Evolutionary conservation across 2,888 invertebrate genomes (phyloP).

Genomic region (Brachypterus glaber): DNA sequence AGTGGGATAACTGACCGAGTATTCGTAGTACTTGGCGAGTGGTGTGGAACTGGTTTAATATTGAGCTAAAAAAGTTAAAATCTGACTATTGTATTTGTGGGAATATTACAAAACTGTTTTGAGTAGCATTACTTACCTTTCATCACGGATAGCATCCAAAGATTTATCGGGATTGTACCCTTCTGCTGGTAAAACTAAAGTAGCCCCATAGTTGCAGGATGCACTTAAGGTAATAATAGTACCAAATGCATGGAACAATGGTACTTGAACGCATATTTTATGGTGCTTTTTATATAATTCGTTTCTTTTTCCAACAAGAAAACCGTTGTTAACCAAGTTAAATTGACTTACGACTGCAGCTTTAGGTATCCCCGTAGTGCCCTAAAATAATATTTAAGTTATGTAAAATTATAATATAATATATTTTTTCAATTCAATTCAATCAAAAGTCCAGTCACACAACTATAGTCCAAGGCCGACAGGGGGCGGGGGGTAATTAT

Average conservation of each 20-base stretch:
- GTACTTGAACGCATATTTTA: conserved; percentile 56
- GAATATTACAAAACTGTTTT: too few relatives aligned
- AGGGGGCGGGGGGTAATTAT: too few relatives aligned
- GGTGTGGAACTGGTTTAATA: too few relatives aligned
- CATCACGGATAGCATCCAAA: conserved; percentile 52
- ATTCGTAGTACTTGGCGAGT: background rate
- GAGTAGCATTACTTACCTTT: conserved; percentile 45
- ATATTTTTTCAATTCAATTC: too few relatives aligned
- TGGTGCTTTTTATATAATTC: conserved; percentile 41
- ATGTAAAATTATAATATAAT: too few relatives aligned
- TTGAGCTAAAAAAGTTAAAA: too few relatives aligned
- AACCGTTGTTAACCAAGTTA: conserved; percentile 66
- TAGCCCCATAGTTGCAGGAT: conserved; percentile 50
- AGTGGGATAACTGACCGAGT: background rate
- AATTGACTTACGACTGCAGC: conserved; percentile 63
- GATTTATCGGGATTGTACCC: conserved; percentile 53
- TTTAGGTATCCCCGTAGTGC: conserved; percentile 58
- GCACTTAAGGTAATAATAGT: conserved; percentile 53
- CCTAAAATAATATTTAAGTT: conserved; percentile 31
- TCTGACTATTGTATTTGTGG: too few relatives aligned
- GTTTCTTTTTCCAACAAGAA: conserved; percentile 48
- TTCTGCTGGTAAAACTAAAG: conserved; percentile 51
- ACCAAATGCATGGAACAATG: conserved; percentile 77
- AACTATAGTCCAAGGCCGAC: too few relatives aligned
- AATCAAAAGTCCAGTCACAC: too few relatives aligned